A percentile compares a stretch with the other conserved stretches of the same genome.
These are phyloP conservation scores for Sandelia bainsii DNA, from an alignment of 2,797 vertebrate genomes.

Conservation along the genomic window DNA sequence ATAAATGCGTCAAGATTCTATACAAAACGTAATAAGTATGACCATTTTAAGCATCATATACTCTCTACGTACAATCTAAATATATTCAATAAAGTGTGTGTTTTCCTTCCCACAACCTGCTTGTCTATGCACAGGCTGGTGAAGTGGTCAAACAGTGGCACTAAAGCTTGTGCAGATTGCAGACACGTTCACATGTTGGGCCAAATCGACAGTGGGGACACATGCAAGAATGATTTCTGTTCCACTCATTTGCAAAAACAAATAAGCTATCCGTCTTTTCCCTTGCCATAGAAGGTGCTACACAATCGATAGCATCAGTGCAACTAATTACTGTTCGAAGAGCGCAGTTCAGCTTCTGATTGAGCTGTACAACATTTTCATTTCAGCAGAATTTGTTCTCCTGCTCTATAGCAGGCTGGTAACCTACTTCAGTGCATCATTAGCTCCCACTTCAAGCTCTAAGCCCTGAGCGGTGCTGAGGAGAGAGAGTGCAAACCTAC, in stretches of 20 bases:
- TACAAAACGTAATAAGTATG: no score
- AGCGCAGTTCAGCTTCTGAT: conserved; percentile 43
- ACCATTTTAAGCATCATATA: no score
- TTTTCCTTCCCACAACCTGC: not conserved
- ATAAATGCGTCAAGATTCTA: no score
- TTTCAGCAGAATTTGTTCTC: conserved; percentile 66
- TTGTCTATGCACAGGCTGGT: conserved; percentile 8
- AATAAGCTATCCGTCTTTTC: conserved; percentile 57
- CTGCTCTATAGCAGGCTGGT: conserved; percentile 61
- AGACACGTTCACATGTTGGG: conserved; percentile 9
- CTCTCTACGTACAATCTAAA: no score
- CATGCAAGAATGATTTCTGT: conserved; percentile 16
- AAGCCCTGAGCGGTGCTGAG: conserved; percentile 51
- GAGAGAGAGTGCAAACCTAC: conserved; percentile 45
- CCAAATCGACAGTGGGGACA: conserved; percentile 11
- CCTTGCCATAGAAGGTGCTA: conserved; percentile 23
- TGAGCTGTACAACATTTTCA: conserved; percentile 64
- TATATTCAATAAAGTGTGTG: no score
- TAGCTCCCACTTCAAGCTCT: conserved; percentile 72
- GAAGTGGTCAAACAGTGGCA: not conserved
- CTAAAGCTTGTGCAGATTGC: conserved; percentile 9
- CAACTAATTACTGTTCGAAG: conserved; percentile 68
- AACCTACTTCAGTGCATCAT: conserved; percentile 80
- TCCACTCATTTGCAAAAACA: conserved; percentile 50
- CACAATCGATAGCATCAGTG: conserved; percentile 59